Base-by-base conservation (phyloP, 2,888 invertebrate genomes). In the Trachelus stipa region DNA sequence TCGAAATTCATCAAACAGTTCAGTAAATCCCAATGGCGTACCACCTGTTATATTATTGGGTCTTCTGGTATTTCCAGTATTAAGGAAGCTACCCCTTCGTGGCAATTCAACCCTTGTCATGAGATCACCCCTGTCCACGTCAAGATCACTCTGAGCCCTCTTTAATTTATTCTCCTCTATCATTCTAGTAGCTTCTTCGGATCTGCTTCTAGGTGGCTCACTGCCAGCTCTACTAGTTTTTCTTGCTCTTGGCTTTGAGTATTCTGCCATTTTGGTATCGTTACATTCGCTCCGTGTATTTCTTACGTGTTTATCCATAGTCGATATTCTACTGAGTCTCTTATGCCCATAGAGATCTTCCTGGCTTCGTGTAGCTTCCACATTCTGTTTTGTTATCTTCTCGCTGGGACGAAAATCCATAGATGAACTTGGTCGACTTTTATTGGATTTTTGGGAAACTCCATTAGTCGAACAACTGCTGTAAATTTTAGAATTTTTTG, bases 41-140 rank as follows among this genome's bases (percentile, higher is more conserved):
- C 96, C 96, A 76, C 95, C 95, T 81, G 94, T 94, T 31, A 88
- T 81, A 69, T 87, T 88, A 23, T 88, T 94, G 37, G 96, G 95
- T 92, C 96, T 96, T 86, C 96, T 93, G 11, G 96, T 95, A 79
- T 96, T 96, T 74, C 96, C 96, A 30, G 96, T 95, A 86, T 96
- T 97, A 73, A 97, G 93, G 89, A 97, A 97, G 90, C 97, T 97
- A 74, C 96, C 96, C 76, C 96, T 96, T 85, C 97, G 93, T 23
- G 97, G 97, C 86, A 97, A 95, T 69, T 97, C 97, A 73, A 97
- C 96, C 91, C 96, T 96, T 0, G 97, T 97, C 86, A 97, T 92
- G 85, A 96, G 95, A 90, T 97, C 97, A 11, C 97, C 97, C 77
- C 94, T 93, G 81, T 95, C 94, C 12, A 94, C 93, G 68, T 92